These are phyloP conservation scores for Leptopilina myrica DNA, from an alignment of 2,888 invertebrate genomes.

Conservation along the genomic window DNA sequence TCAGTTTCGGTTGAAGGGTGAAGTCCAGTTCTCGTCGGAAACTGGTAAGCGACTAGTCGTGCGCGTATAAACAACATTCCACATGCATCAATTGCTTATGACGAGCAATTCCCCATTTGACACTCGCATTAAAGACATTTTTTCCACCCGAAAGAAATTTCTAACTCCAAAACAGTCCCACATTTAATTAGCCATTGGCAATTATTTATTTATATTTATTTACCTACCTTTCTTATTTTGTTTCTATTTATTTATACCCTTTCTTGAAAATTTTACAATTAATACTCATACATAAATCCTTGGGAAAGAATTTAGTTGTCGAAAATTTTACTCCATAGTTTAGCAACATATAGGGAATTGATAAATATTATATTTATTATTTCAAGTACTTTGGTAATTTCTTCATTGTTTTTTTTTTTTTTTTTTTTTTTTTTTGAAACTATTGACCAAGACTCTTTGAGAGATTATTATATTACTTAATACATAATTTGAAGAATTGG, in stretches of 20 bases:
- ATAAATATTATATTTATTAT: too few species aligned
- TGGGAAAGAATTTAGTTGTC: too few species aligned
- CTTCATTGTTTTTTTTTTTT: not conserved
- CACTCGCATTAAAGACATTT: not conserved
- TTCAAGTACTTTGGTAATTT: not conserved
- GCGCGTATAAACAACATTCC: slow-evolving; percentile 34
- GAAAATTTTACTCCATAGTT: too few species aligned
- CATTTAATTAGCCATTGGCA: too few species aligned
- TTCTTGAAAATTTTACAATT: too few species aligned
- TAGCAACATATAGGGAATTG: not conserved
- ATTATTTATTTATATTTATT: too few species aligned
- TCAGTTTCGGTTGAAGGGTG: slow-evolving; percentile 30
- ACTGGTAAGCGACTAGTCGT: slow-evolving; percentile 31
- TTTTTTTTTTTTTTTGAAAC: not conserved
- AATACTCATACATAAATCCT: too few species aligned
- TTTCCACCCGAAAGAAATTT: too few species aligned
- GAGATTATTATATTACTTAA: slow-evolving; percentile 22
- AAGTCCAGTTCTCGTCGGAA: slow-evolving; percentile 33
- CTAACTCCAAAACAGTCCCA: too few species aligned
- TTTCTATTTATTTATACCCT: slow-evolving; percentile 1
- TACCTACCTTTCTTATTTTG: not conserved
- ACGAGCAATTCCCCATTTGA: slow-evolving; percentile 26
- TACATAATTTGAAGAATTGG: slow-evolving; percentile 29
- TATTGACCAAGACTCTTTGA: slow-evolving; percentile 1
- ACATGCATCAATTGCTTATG: slow-evolving; percentile 22